Percentiles rank a stretch among this genome's conserved stretches.
Conservation (phyloP, 2,797 vertebrate genomes). For the Tangara arthus region DNA sequence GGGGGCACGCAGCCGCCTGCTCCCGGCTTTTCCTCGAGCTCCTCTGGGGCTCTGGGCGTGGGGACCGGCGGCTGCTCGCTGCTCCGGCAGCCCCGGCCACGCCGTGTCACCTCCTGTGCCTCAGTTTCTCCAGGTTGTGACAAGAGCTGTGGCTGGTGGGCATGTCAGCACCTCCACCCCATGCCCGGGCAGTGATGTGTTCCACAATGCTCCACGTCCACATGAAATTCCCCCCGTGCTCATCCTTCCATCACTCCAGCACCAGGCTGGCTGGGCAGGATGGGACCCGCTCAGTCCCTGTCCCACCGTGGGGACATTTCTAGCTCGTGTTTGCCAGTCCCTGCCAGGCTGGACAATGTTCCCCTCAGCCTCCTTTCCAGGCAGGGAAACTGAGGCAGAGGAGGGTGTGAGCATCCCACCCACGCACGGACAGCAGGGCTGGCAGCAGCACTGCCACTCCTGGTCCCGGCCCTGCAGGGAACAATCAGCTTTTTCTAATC, state of each 20-base stretch:
- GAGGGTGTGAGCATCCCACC: not conserved
- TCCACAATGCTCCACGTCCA: fast-evolving
- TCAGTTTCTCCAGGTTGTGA: not conserved
- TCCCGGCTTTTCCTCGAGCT: not conserved
- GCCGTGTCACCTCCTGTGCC: not conserved
- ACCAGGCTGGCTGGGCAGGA: not conserved
- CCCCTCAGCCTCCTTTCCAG: not conserved
- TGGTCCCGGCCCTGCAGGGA: not conserved
- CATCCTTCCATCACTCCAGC: not conserved
- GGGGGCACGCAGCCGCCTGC: not conserved
- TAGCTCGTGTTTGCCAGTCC: fast-evolving
- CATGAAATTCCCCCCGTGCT: fast-evolving
- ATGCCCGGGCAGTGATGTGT: fast-evolving
- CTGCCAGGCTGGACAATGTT: not conserved
- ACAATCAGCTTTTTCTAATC: not conserved
- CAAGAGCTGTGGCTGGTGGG: not conserved
- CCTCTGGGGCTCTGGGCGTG: not conserved
- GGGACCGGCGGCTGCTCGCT: not conserved
- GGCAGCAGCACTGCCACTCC: not conserved
- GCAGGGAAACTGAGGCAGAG: conserved; percentile 25
- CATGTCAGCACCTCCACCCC: not conserved
- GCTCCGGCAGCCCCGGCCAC: not conserved
- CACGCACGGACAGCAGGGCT: fast-evolving
- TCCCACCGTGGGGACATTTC: not conserved
- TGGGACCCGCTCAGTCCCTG: not conserved